Base-by-base conservation (phyloP, 1,140 invertebrate species). In the Eumaeus atala region DNA sequence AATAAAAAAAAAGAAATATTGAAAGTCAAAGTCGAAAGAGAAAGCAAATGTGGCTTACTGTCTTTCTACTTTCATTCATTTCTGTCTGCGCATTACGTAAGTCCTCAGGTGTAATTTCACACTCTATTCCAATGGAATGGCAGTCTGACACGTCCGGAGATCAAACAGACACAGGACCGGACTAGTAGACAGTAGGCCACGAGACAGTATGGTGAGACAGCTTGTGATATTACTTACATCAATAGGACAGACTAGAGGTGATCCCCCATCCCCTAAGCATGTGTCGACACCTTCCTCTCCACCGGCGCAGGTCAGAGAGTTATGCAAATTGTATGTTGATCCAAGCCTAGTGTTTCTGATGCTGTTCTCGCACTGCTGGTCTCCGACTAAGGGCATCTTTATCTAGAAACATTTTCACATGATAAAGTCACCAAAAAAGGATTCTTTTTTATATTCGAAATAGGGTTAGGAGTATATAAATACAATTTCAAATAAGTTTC, bases 191-290 rank as follows among this genome's bases (percentile, higher is more conserved):
- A n/a, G n/a, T n/a, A n/a, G n/a, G n/a, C n/a, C n/a, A n/a, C n/a
- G n/a, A n/a, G n/a, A n/a, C n/a, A n/a, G n/a, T n/a, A n/a, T n/a
- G n/a, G n/a, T n/a, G n/a, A n/a, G n/a, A n/a, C n/a, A n/a, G n/a
- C n/a, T 44, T 44, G 9, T 44, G n/a, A 28, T 28, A n/a, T 11
- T n/a, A 50, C 33, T 60, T 35, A 60, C 58, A 16, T 17, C 17
- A 14, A 57, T 34, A 17, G 54, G 53, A 37, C 58, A 64, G 3
- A 64, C 57, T 3, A 64, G 62, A 3, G 58, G 38, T 0, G 57
- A 54, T 1, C 63, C 63, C 0, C 59, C 60, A 36, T 66, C 64
- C 0, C 58, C 58, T 1, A 50, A 16, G n/a, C 60, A 66, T 1
- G 57, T 62, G 48, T 66, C 64, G 0, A 60, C 51, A 0, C 52